Conservation (phyloP, 2,797 vertebrate genomes). For the Thaleichthys pacificus region DNA sequence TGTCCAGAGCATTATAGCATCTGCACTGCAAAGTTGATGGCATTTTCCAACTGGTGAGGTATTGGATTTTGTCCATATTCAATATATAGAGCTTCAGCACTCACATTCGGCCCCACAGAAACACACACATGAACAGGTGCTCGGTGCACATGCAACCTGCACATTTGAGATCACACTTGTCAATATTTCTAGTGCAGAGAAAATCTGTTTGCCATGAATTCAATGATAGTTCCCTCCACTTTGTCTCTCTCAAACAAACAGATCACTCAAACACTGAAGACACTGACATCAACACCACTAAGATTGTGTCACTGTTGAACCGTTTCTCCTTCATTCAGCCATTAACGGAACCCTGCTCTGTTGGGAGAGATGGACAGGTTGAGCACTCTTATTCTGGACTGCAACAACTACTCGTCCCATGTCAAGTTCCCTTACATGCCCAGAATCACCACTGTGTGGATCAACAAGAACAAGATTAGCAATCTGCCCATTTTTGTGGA, state of each 20-base stretch:
- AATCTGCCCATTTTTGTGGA: conserved; percentile 77
- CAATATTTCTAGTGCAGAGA: too few relatives aligned
- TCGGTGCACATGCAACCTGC: too few relatives aligned
- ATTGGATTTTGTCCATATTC: too few relatives aligned
- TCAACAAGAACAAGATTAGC: conserved; percentile 80
- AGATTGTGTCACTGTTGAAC: background rate
- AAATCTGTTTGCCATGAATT: too few relatives aligned
- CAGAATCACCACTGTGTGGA: conserved; percentile 69
- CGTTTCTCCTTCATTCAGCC: conserved; percentile 63
- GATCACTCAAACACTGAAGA: background rate
- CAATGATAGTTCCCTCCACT: background rate
- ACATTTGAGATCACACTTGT: too few relatives aligned
- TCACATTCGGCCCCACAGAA: too few relatives aligned
- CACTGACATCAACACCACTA: background rate
- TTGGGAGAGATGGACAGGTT: conserved; percentile 72
- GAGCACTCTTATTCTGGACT: conserved; percentile 77
- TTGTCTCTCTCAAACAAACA: background rate
- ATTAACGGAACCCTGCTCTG: conserved; percentile 73
- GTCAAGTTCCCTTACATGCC: conserved; percentile 79
- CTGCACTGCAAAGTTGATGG: too few relatives aligned
- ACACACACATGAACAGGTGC: too few relatives aligned
- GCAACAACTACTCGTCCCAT: conserved; percentile 76
- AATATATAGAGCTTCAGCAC: too few relatives aligned
- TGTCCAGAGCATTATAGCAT: background rate
- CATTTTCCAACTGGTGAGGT: too few relatives aligned